Base-by-base conservation (phyloP, 1,140 invertebrate genomes). In the Cotesia typhae region DNA sequence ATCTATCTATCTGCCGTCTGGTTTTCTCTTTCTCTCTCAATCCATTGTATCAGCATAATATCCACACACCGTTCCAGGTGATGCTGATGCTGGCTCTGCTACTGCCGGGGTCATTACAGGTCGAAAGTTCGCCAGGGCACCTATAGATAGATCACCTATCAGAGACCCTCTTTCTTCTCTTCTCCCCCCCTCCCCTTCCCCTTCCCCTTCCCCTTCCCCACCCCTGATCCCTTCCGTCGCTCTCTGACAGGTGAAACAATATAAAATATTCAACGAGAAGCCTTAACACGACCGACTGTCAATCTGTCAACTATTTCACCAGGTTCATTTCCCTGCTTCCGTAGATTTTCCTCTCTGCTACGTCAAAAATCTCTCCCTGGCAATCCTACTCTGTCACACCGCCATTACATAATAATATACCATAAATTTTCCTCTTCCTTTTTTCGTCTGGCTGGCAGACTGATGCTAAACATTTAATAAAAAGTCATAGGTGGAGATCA, bases 111-210 rank as follows among this genome's bases (percentile, higher is more conserved):
- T 83, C 81, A 83, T 76, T 80, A 63, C 79, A 79, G 83, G 83
- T 83, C 80, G 81, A 84, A 84, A 84, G 83, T 83, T 84, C 82
- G 81, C 78, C 81, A 79, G 82, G 78, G 73, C 73, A 78, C 55
- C 78, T 81, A 81, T 78, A 81, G 73, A 79, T 80, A 81, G 80
- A 72, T 28, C 28, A 28, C 28, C 41, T 47, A 47, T 47, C 41
- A 47, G 41, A 47, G 6, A 47, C 10, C 6, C 41, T 28, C 28
- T 28, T 28, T 28, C 28, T 28, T 28, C 28, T 28, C 28, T 28
- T 28, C 28, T 28, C 28, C 28, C 28, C 28, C 28, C 28, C n/a
- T n/a, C n/a, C 20, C 20, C 20, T 76, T 80, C 79, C 78, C 17
- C 17, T n/a, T n/a, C n/a, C n/a, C n/a, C n/a, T n/a, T n/a, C n/a